These are phyloP conservation scores for Zhengitettix transpicula DNA, from an alignment of 2,888 invertebrate species.

Conservation along the genomic window DNA sequence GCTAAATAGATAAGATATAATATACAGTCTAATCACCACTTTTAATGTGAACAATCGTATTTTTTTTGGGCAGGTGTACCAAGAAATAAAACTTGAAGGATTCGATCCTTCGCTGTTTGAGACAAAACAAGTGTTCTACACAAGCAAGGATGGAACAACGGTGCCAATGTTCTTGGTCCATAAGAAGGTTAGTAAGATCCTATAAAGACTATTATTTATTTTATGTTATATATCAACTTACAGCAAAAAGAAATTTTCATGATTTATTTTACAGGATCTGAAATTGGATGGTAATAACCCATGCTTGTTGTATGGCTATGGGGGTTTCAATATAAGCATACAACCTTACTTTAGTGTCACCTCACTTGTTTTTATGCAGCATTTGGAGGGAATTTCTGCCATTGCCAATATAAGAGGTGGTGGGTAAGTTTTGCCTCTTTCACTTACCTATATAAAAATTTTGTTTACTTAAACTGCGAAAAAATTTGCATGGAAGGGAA, in stretches of 20 bases:
- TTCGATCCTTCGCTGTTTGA: constrained; percentile 63
- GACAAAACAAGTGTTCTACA: constrained; percentile 80
- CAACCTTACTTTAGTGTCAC: constrained; percentile 81
- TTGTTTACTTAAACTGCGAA: too few relatives aligned
- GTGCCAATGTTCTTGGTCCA: constrained; percentile 91
- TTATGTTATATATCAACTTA: too few relatives aligned
- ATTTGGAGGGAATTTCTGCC: constrained; percentile 76
- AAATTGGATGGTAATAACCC: constrained; percentile 55
- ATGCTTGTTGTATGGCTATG: constrained; percentile 86
- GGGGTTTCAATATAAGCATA: constrained; percentile 88
- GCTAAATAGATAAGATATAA: too few relatives aligned
- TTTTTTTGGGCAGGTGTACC: constrained; percentile 67
- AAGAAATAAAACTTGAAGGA: constrained; percentile 71
- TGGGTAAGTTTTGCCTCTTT: constrained; percentile 41
- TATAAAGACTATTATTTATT: too few relatives aligned
- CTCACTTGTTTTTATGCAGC: constrained; percentile 73
- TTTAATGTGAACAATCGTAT: too few relatives aligned
- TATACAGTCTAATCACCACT: too few relatives aligned
- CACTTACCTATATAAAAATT: too few relatives aligned
- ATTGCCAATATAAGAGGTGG: constrained; percentile 92
- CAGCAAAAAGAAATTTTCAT: too few relatives aligned
- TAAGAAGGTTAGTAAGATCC: constrained; percentile 41
- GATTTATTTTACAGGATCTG: constrained; percentile 33
- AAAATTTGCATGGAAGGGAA: too few relatives aligned
- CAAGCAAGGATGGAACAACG: constrained; percentile 81